These are phyloP conservation scores for Heptranchias perlo DNA, from an alignment of 2,113 vertebrate genomes.

Conservation along the genomic window DNA sequence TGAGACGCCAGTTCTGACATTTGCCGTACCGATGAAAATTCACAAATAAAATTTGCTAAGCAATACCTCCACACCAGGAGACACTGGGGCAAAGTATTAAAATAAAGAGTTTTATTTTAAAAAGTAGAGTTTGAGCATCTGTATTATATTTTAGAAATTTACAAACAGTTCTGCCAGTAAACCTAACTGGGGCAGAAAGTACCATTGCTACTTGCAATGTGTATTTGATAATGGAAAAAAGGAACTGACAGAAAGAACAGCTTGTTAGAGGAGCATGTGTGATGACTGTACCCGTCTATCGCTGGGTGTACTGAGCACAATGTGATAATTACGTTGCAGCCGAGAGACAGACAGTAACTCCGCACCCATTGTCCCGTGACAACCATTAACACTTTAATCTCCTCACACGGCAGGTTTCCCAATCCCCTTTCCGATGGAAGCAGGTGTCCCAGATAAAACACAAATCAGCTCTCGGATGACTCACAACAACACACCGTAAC, in stretches of 20 bases:
- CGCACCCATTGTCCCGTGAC: background rate
- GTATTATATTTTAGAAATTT: background rate
- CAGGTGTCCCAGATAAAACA: no score
- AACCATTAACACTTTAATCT: background rate
- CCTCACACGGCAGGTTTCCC: no score
- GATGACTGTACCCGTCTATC: background rate
- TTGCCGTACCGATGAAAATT: background rate
- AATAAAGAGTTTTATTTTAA: no score
- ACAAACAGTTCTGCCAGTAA: background rate
- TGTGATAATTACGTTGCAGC: background rate
- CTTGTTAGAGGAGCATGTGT: background rate
- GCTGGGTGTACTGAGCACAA: background rate
- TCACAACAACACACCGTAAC: no score
- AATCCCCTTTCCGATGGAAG: no score
- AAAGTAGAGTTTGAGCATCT: no score
- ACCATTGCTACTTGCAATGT: background rate
- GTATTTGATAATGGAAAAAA: background rate
- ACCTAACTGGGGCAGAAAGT: background rate
- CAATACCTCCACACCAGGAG: background rate
- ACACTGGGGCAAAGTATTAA: background rate
- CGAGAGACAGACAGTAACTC: background rate
- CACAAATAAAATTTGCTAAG: background rate
- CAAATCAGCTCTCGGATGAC: no score
- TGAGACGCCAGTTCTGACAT: background rate
- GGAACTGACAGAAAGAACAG: background rate